phyloP scores from a whole-genome alignment of 1,140 invertebrate genomes.

The Camponotus pennsylvanicus region DNA sequence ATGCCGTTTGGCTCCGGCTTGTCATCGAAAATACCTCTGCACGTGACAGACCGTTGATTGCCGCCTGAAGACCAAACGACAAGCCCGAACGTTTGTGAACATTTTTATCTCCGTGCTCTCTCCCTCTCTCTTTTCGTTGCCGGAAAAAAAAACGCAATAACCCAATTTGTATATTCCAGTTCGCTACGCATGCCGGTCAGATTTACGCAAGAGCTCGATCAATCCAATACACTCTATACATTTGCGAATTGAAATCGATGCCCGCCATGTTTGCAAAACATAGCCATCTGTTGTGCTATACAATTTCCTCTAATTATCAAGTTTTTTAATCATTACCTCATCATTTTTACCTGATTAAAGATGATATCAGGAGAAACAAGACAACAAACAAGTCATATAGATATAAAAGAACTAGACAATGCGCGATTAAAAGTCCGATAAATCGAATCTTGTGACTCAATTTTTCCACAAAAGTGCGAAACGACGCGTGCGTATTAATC shows the following conservation, averaged over 20 bases:
- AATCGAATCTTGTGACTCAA: background rate
- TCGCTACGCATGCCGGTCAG: conserved; percentile 1
- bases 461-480: conserved; percentile 5
- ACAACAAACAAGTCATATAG: background rate
- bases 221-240: conserved; percentile 6
- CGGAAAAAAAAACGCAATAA: conserved; percentile 50
- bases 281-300: background rate
- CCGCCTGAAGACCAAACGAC: conserved; percentile 19
- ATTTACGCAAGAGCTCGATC: conserved; percentile 22
- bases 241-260: background rate
- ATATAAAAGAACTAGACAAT: background rate
- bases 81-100: conserved; percentile 38
- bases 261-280: background rate
- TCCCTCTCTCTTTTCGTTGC: background rate
- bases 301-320: background rate
- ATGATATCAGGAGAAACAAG: background rate
- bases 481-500: conserved; percentile 17
- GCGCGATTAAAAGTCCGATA: background rate
- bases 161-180: conserved; percentile 49
- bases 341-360: background rate
- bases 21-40: conserved; percentile 58
- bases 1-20: conserved; percentile 19
- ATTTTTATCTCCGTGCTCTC: conserved; percentile 36
- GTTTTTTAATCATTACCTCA: background rate
- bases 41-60: conserved; percentile 57